Evolutionary conservation across 2,113 vertebrate species (phyloP).

Genomic region (Pyxicephalus adspersus): DNA sequence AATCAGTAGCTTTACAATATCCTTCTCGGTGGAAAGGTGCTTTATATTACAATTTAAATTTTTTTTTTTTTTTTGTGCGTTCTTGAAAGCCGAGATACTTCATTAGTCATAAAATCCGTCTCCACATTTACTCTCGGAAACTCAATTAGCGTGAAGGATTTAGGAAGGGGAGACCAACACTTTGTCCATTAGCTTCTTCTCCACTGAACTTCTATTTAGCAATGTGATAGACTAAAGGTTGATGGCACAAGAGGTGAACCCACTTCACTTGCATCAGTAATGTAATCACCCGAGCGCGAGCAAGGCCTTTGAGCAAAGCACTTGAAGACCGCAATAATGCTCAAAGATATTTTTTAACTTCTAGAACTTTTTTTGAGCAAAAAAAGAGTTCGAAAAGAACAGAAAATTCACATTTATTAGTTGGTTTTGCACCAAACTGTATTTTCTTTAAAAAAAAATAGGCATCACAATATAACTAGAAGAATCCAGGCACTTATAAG

Average conservation of each 20-base stretch:
- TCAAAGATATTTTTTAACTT: not conserved
- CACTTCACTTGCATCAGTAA: not conserved
- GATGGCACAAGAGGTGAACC: not conserved
- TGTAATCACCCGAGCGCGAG: not conserved
- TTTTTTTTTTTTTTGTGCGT: conserved; percentile 59
- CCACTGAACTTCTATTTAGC: not conserved
- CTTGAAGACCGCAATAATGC: not conserved
- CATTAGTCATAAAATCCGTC: conserved; percentile 72
- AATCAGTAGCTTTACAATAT: conserved; percentile 70
- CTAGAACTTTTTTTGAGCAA: too few relatives aligned
- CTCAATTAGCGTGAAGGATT: conserved; percentile 41
- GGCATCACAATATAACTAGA: too few relatives aligned
- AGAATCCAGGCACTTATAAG: too few relatives aligned
- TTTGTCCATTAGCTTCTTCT: not conserved
- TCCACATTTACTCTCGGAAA: conserved; percentile 57
- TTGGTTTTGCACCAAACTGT: too few relatives aligned
- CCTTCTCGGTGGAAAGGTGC: conserved; percentile 67
- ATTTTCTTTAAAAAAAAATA: too few relatives aligned
- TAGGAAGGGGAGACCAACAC: not conserved
- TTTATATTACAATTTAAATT: conserved; percentile 70
- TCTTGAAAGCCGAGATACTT: conserved; percentile 68
- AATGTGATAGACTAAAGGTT: not conserved
- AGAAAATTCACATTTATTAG: too few relatives aligned
- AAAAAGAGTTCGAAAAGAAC: too few relatives aligned
- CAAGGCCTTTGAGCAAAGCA: not conserved